Conservation (phyloP, 2,113 vertebrate species). For the Vidua macroura region DNA sequence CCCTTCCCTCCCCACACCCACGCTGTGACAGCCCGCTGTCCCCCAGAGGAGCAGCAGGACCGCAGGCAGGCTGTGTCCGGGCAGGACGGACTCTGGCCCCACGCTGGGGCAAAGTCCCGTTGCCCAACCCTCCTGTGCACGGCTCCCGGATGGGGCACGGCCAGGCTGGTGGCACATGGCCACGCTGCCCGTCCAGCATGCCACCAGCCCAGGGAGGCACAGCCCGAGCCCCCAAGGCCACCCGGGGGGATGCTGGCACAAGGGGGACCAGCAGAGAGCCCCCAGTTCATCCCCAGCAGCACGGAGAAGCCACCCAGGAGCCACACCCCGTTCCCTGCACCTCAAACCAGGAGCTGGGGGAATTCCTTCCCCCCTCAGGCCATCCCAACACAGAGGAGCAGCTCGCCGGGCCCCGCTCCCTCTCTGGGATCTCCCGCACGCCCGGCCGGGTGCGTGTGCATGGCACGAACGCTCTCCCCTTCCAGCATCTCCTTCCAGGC, state of each 20-base stretch:
- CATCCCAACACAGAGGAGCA: rapidly evolving
- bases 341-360: rapidly evolving
- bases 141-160: rapidly evolving
- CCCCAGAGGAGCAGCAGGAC: rapidly evolving
- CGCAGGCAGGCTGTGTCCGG: rapidly evolving
- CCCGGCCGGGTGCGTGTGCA: neutral
- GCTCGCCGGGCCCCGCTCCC: neutral
- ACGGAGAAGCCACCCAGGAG: neutral
- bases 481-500: neutral
- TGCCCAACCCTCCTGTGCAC: neutral
- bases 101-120: neutral
- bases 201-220: neutral
- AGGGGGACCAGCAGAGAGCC: rapidly evolving
- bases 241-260: rapidly evolving
- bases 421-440: rapidly evolving
- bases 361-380: neutral
- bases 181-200: neutral
- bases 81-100: slow-evolving; percentile 3
- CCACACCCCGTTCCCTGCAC: rapidly evolving
- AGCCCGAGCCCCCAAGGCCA: neutral
- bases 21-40: rapidly evolving
- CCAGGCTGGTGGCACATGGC: rapidly evolving
- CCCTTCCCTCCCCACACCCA: neutral
- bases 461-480: neutral
- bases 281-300: neutral